A percentile compares a stretch with the other conserved stretches of the same genome.
Evolutionary conservation across 2,797 vertebrate species (phyloP).

Genomic region (Petrocephalus schoutedeni): DNA sequence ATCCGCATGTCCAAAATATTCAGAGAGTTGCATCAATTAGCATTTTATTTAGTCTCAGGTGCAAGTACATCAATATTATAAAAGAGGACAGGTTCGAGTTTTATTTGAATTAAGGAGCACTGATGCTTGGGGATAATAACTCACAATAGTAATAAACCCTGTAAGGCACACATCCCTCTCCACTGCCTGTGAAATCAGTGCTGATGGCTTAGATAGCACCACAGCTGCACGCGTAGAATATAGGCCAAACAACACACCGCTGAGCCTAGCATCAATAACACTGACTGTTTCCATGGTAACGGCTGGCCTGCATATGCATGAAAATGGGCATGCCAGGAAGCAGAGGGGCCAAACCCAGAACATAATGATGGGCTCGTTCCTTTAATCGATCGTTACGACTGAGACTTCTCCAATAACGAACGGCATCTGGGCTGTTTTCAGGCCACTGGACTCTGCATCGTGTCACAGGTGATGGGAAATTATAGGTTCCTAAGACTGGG

Average conservation of each 20-base stretch:
- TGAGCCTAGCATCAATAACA: conserved; percentile 10
- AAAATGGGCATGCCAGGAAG: conserved; percentile 3
- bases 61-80: background rate
- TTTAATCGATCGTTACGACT: background rate
- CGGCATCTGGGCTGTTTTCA: background rate
- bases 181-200: background rate
- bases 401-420: background rate
- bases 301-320: background rate
- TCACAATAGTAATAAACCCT: background rate
- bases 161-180: background rate
- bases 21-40: background rate
- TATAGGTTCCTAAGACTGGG: background rate
- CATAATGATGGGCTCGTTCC: background rate
- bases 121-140: background rate
- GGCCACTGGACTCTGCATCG: background rate
- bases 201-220: background rate
- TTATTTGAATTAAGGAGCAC: background rate
- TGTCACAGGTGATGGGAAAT: background rate
- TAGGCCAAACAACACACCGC: background rate
- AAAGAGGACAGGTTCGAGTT: background rate
- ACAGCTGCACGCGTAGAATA: background rate
- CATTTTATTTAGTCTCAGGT: background rate
- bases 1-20: background rate
- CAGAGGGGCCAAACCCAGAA: background rate
- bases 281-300: conserved; percentile 23